A percentile compares a stretch with the other conserved stretches of the same genome.
These are phyloP conservation scores for Parotia lawesii DNA, from an alignment of 2,113 vertebrate species.

Conservation along the genomic window DNA sequence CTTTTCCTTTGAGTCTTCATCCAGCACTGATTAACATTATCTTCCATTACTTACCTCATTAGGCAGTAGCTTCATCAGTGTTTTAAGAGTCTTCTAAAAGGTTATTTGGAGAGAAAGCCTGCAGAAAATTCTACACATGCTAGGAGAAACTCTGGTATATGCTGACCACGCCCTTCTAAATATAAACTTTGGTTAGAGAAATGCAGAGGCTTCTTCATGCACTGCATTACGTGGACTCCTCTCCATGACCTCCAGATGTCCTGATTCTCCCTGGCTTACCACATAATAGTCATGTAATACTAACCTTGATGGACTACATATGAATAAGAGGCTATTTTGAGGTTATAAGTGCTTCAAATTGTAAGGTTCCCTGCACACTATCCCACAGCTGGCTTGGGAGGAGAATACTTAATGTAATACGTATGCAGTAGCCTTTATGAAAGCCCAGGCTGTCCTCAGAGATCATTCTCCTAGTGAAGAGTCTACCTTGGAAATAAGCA, in stretches of 20 bases:
- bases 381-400: slow-evolving; percentile 11
- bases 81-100: neutral
- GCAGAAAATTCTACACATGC: slow-evolving; percentile 3
- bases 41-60: neutral
- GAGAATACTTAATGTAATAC: neutral
- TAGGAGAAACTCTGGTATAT: slow-evolving; percentile 6
- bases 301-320: neutral
- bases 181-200: slow-evolving; percentile 31
- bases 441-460: neutral
- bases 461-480: neutral
- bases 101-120: neutral
- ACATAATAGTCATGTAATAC: slow-evolving; percentile 35
- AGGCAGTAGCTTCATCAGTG: neutral
- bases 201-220: neutral
- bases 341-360: slow-evolving; percentile 45
- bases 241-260: slow-evolving; percentile 42
- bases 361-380: neutral
- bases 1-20: neutral
- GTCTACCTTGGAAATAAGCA: neutral
- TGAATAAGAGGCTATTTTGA: slow-evolving; percentile 49
- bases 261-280: slow-evolving; percentile 27
- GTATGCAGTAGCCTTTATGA: neutral
- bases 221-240: neutral
- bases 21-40: neutral
- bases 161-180: slow-evolving; percentile 50